These are phyloP conservation scores for Cirrhinus mrigala DNA, from an alignment of 2,797 vertebrate genomes.

Conservation along the genomic window DNA sequence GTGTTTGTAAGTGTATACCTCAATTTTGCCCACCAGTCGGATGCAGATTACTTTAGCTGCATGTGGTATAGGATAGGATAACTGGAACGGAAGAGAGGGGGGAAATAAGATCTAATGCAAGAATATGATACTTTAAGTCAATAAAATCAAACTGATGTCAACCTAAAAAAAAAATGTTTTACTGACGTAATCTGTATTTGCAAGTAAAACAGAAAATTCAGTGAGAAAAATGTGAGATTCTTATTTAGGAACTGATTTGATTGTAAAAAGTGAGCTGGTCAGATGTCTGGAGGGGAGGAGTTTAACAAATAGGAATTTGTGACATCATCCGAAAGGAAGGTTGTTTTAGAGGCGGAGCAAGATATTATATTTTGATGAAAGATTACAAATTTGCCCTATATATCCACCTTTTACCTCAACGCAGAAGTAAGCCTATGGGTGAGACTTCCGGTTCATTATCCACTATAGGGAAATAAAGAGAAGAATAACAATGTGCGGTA, in stretches of 20 bases:
- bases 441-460: too few species aligned
- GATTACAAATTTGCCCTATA: not conserved
- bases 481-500: too few species aligned
- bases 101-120: not conserved
- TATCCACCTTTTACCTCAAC: too few species aligned
- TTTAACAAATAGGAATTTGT: not conserved
- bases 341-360: not conserved
- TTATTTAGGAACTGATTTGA: not conserved
- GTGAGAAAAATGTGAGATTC: not conserved
- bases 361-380: conserved; percentile 2
- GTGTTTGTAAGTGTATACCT: conserved; percentile 50
- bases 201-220: not conserved
- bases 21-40: conserved; percentile 63
- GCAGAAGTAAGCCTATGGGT: too few species aligned
- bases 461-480: too few species aligned
- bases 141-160: not conserved
- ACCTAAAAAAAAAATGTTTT: not conserved
- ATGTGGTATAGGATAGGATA: conserved; percentile 59
- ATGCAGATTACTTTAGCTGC: conserved; percentile 53
- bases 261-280: not conserved
- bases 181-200: not conserved
- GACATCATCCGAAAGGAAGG: not conserved
- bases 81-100: conserved; percentile 14
- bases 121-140: not conserved
- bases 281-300: not conserved